These are phyloP conservation scores for Eledona agricola DNA, from an alignment of 2,888 invertebrate species.

Conservation along the genomic window DNA sequence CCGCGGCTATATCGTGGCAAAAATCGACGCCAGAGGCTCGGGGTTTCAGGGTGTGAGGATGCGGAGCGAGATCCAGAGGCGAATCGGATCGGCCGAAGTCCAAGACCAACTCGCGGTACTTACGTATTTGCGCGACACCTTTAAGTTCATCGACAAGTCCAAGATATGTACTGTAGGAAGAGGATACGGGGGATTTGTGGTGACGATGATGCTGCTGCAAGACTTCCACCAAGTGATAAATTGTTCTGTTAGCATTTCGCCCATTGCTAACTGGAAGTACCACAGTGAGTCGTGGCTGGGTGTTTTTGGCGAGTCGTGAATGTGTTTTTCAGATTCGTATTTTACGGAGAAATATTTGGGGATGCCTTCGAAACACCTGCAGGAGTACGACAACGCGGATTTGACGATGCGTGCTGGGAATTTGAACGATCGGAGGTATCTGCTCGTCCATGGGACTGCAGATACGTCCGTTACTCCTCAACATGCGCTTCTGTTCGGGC, in stretches of 20 bases:
- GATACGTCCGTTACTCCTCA: slow-evolving; percentile 88
- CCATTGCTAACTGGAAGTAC: slow-evolving; percentile 84
- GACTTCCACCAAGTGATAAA: slow-evolving; percentile 80
- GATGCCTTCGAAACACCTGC: slow-evolving; percentile 71
- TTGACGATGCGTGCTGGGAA: slow-evolving; percentile 82
- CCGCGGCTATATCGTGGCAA: slow-evolving; percentile 84
- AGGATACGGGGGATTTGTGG: slow-evolving; percentile 90
- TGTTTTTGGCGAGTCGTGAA: background rate
- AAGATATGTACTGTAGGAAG: slow-evolving; percentile 87
- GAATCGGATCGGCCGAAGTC: slow-evolving; percentile 71
- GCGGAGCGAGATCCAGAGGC: slow-evolving; percentile 75
- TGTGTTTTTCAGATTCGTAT: slow-evolving; percentile 73
- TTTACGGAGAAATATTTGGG: slow-evolving; percentile 93
- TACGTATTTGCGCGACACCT: slow-evolving; percentile 79
- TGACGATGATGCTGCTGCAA: slow-evolving; percentile 80
- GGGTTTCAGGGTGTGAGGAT: slow-evolving; percentile 83
- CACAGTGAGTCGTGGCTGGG: slow-evolving; percentile 69
- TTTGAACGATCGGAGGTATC: slow-evolving; percentile 73
- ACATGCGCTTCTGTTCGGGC: slow-evolving; percentile 84
- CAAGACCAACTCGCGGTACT: slow-evolving; percentile 70
- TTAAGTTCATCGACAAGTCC: slow-evolving; percentile 82
- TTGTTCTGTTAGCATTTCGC: slow-evolving; percentile 87
- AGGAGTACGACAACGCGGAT: slow-evolving; percentile 80
- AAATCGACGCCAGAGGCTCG: slow-evolving; percentile 89
- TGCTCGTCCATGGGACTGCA: slow-evolving; percentile 83